Conservation (phyloP, 2,888 invertebrate species). For the Euzophera pinguis region DNA sequence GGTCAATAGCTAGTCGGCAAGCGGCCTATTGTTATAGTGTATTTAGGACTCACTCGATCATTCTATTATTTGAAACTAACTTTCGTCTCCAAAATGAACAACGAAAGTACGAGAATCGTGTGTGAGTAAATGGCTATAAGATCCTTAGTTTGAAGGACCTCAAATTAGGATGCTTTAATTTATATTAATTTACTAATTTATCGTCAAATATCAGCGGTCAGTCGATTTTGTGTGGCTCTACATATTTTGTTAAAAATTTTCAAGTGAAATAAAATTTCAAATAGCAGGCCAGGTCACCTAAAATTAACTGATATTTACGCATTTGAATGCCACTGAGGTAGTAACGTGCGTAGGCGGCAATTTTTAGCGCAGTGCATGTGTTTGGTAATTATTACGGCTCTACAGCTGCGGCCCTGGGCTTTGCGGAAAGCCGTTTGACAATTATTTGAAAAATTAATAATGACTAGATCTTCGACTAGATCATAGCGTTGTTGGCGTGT, state of each 20-base stretch:
- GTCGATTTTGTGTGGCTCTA: neutral
- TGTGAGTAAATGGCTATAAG: neutral
- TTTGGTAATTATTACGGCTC: conserved; percentile 25
- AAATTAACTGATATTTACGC: neutral
- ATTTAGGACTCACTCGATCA: conserved; percentile 1
- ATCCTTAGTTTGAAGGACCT: neutral
- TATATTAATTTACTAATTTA: neutral
- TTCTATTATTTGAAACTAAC: conserved; percentile 1
- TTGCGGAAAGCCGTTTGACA: conserved; percentile 1
- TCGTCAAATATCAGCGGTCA: neutral
- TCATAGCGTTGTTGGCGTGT: conserved; percentile 3
- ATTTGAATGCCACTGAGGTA: conserved; percentile 30
- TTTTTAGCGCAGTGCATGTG: conserved; percentile 31
- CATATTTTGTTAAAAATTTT: neutral
- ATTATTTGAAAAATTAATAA: conserved; percentile 1
- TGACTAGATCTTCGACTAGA: neutral
- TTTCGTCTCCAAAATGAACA: no score
- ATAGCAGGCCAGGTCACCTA: neutral
- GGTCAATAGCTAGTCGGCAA: conserved; percentile 50
- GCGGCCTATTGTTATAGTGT: conserved; percentile 1
- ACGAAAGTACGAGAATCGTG: conserved; percentile 6
- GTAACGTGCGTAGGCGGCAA: conserved; percentile 35
- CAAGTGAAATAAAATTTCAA: neutral
- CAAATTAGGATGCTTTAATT: neutral
- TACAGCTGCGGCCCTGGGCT: conserved; percentile 5